phyloP scores from a whole-genome alignment of 2,113 vertebrate genomes.

The Microcebus tavaratra region DNA sequence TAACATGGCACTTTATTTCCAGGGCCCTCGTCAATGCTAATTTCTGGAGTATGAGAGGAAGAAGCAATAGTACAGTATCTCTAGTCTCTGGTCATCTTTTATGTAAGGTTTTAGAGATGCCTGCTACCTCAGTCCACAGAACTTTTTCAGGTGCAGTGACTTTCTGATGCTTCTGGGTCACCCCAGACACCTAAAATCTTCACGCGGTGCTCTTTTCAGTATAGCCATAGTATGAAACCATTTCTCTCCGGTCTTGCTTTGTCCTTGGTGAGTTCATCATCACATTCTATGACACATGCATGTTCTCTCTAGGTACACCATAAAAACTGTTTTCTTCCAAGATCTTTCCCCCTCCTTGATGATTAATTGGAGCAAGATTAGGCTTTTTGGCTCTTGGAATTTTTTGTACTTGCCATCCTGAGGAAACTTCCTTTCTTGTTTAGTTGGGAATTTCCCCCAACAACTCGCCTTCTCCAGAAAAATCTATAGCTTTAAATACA shows the following conservation, averaged over 20 bases:
- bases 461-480: neutral
- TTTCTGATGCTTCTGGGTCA: neutral
- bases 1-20: neutral
- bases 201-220: neutral
- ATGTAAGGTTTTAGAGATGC: neutral
- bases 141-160: neutral
- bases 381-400: neutral
- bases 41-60: no score
- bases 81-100: neutral
- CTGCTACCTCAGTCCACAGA: neutral
- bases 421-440: neutral
- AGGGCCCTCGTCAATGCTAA: neutral
- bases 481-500: neutral
- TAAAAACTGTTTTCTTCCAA: neutral
- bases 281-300: neutral
- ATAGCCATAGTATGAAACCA: no score
- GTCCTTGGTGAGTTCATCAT: neutral
- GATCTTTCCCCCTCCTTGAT: neutral
- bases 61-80: accelerated
- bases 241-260: neutral
- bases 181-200: neutral
- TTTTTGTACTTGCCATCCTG: neutral
- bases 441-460: neutral
- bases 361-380: neutral
- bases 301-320: neutral